Evolutionary conservation across 2,888 invertebrate genomes (phyloP).

Genomic region (Drosophila melanocephala): DNA sequence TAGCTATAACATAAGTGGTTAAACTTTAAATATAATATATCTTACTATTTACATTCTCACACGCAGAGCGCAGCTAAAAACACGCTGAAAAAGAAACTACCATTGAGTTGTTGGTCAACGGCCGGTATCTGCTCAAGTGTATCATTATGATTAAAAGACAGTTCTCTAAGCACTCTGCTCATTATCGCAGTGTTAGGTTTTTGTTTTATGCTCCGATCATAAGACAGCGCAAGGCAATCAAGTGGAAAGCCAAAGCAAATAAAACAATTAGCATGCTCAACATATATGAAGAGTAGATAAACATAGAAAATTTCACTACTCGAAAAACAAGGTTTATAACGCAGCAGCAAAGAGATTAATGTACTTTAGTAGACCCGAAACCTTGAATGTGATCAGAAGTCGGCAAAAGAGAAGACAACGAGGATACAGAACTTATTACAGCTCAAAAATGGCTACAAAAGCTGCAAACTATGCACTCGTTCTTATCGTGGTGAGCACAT

Average conservation of each 20-base stretch:
- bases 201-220: slow-evolving; percentile 31
- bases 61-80: not conserved
- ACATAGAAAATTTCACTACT: slow-evolving; percentile 52
- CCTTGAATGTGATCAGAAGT: slow-evolving; percentile 65
- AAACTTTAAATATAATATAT: not conserved
- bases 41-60: not conserved
- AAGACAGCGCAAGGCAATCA: slow-evolving; percentile 50
- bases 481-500: slow-evolving; percentile 29
- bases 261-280: slow-evolving; percentile 65
- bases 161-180: slow-evolving; percentile 6
- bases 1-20: not conserved
- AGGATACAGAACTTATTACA: not conserved
- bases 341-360: slow-evolving; percentile 18
- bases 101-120: slow-evolving; percentile 18
- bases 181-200: slow-evolving; percentile 28
- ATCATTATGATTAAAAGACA: slow-evolving; percentile 3
- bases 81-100: not conserved
- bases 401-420: not conserved
- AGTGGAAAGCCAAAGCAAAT: slow-evolving; percentile 70
- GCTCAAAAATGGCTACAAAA: slow-evolving; percentile 27
- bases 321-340: slow-evolving; percentile 25
- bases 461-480: slow-evolving; percentile 5
- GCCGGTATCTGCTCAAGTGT: slow-evolving; percentile 4
- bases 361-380: slow-evolving; percentile 51
- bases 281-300: slow-evolving; percentile 52